These are phyloP conservation scores for Romanogobio albipinnatus DNA, from an alignment of 2,113 vertebrate species.

Conservation along the genomic window DNA sequence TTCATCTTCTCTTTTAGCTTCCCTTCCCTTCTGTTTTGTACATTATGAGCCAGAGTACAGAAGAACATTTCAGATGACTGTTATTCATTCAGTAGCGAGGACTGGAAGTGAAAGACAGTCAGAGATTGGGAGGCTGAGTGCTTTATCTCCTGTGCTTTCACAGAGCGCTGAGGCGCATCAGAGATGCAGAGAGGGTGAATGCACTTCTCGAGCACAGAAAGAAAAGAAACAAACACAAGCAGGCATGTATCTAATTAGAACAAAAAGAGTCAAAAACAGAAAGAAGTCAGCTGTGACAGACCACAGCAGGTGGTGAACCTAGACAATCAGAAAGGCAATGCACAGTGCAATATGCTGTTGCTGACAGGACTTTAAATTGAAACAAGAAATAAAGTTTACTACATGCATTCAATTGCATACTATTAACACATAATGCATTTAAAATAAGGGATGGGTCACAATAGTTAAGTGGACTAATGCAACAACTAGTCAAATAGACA, in stretches of 20 bases:
- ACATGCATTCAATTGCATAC: conserved; percentile 16
- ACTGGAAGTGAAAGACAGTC: conserved; percentile 69
- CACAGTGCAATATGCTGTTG: background rate
- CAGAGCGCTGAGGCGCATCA: conserved; percentile 63
- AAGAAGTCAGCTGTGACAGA: conserved; percentile 69
- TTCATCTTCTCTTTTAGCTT: conserved; percentile 20
- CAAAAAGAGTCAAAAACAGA: conserved; percentile 74
- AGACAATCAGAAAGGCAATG: conserved; percentile 15
- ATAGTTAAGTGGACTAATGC: background rate
- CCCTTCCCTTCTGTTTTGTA: background rate
- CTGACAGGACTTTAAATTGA: conserved; percentile 17
- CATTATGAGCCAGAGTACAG: conserved; percentile 25
- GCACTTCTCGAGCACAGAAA: conserved; percentile 60
- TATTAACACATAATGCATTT: background rate
- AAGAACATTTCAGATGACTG: conserved; percentile 60
- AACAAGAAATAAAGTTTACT: background rate
- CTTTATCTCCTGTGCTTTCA: conserved; percentile 69
- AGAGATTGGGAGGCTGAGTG: conserved; percentile 66
- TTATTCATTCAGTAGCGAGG: conserved; percentile 66
- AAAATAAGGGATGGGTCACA: conserved; percentile 8
- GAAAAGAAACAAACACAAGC: conserved; percentile 51
- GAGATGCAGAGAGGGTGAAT: conserved; percentile 57
- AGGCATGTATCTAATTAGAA: conserved; percentile 67
- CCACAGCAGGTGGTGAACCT: conserved; percentile 35
- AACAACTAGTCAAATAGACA: conserved; percentile 4